These are phyloP conservation scores for Daboia siamensis DNA, from an alignment of 2,113 vertebrate genomes.

Conservation along the genomic window DNA sequence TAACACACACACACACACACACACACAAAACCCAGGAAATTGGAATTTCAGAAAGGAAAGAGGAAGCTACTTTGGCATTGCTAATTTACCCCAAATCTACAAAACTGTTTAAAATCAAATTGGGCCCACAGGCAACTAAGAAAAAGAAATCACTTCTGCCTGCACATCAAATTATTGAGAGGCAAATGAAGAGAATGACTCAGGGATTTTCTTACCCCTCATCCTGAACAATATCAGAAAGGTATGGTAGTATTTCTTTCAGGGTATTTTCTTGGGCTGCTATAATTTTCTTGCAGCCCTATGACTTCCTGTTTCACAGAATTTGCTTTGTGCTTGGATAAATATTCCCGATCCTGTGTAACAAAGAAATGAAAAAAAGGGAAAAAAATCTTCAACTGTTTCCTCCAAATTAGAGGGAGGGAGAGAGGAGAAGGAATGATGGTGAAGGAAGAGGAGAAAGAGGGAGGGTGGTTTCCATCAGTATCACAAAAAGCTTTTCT, in stretches of 20 bases:
- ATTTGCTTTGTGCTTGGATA: background rate
- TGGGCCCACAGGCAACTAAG: background rate
- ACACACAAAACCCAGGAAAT: background rate
- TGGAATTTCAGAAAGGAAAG: background rate
- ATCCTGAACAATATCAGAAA: background rate
- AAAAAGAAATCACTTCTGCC: background rate
- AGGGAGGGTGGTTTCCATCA: background rate
- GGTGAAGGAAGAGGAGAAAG: background rate
- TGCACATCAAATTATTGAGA: background rate
- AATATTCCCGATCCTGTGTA: background rate
- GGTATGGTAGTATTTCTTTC: background rate
- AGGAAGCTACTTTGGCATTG: background rate
- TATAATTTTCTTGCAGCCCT: background rate
- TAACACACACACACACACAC: background rate
- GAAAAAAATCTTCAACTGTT: background rate
- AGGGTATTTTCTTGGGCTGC: background rate
- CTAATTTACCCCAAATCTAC: background rate
- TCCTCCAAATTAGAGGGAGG: background rate
- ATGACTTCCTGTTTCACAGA: background rate
- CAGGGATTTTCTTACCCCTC: background rate
- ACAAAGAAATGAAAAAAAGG: background rate
- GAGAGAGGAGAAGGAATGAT: no score
- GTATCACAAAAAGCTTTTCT: background rate
- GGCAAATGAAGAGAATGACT: background rate
- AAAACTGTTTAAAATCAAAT: background rate